These are phyloP conservation scores for Dermatemys mawii DNA, from an alignment of 2,113 vertebrate species.

Conservation along the genomic window DNA sequence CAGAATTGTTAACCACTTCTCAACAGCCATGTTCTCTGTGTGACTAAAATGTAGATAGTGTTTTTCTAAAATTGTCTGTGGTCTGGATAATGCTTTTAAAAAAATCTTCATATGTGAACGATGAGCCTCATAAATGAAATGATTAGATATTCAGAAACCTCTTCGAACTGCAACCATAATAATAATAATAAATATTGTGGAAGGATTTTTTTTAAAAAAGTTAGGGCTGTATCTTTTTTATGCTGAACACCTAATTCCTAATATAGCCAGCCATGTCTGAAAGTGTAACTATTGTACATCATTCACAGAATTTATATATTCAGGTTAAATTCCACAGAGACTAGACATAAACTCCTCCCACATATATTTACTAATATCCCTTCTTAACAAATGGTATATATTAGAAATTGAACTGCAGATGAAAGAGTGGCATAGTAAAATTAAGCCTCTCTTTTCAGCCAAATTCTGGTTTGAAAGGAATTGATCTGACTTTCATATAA, in stretches of 20 bases:
- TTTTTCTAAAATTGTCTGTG: not conserved
- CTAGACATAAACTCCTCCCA: slow-evolving; percentile 23
- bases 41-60: not conserved
- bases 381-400: slow-evolving; percentile 32
- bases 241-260: not conserved
- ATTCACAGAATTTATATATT: slow-evolving; percentile 52
- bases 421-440: slow-evolving; percentile 18
- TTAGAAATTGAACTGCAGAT: slow-evolving; percentile 35
- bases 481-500: not conserved
- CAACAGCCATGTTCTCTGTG: not conserved
- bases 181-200: not conserved
- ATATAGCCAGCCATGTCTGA: not conserved
- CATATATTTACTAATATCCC: slow-evolving; percentile 37
- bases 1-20: not conserved
- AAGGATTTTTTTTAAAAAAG: not conserved
- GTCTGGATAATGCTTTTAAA: not conserved
- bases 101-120: not conserved
- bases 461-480: not conserved
- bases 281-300: not conserved
- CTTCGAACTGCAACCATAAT: not conserved
- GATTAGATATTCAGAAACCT: not conserved
- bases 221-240: not conserved
- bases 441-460: slow-evolving; percentile 13
- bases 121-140: not conserved
- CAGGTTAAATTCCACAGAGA: slow-evolving; percentile 30